A percentile compares a stretch with the other conserved stretches of the same genome.
These are phyloP conservation scores for Caenorhabditis sp. DNA, from an alignment of 2,888 invertebrate genomes.

Conservation along the genomic window DNA sequence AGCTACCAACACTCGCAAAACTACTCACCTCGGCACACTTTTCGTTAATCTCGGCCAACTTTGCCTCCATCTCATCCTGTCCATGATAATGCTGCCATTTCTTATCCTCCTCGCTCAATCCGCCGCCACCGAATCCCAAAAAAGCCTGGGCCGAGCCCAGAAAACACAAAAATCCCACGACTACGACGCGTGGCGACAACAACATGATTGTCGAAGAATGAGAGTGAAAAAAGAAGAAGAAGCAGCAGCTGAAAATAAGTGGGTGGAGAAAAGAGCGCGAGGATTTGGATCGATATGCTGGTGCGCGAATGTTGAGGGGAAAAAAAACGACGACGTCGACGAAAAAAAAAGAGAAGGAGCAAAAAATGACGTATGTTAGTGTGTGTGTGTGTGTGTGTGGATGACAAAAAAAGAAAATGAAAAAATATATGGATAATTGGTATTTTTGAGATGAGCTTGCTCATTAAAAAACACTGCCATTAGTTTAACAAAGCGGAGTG, in stretches of 20 bases:
- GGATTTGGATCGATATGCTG: background rate
- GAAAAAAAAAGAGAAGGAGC: background rate
- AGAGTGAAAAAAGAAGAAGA: too few relatives aligned
- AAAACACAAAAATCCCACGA: slow-evolving; percentile 10
- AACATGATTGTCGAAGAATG: background rate
- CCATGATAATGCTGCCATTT: slow-evolving; percentile 68
- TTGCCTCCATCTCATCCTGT: slow-evolving; percentile 57
- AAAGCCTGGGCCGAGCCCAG: slow-evolving; percentile 29
- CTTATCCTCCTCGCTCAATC: slow-evolving; percentile 36
- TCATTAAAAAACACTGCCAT: too few relatives aligned
- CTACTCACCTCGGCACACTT: slow-evolving; percentile 82
- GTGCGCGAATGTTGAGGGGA: slow-evolving; percentile 6
- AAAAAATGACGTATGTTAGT: background rate
- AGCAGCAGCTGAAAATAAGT: slow-evolving; percentile 2
- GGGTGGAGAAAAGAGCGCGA: background rate
- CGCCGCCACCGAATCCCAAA: slow-evolving; percentile 29
- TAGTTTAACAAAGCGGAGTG: too few relatives aligned
- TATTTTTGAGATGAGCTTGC: background rate
- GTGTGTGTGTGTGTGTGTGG: background rate
- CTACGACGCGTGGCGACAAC: slow-evolving; percentile 8
- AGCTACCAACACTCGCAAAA: too few relatives aligned
- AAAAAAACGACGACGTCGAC: slow-evolving; percentile 4
- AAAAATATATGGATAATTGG: background rate
- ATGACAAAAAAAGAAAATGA: background rate
- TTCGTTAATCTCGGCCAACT: slow-evolving; percentile 72